Evolutionary conservation across 1,140 invertebrate genomes (phyloP).

Genomic region (Pogonognathellus flavescens): DNA sequence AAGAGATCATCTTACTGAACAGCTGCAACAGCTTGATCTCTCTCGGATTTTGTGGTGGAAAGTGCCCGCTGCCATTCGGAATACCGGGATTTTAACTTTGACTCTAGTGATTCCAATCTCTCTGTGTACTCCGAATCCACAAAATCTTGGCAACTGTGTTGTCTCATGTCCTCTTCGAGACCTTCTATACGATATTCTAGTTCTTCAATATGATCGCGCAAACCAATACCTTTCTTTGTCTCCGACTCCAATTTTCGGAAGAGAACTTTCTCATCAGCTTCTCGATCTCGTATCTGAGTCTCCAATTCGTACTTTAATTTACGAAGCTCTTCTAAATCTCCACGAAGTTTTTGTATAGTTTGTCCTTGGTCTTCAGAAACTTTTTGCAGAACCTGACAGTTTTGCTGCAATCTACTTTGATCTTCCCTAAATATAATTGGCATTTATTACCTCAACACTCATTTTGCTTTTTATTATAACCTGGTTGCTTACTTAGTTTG

Average conservation of each 20-base stretch:
- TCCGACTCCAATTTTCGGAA: constrained; percentile 39
- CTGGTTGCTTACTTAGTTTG: no score
- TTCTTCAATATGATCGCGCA: constrained; percentile 49
- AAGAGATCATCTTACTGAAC: constrained; percentile 31
- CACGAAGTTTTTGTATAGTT: constrained; percentile 43
- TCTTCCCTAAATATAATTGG: constrained; percentile 22
- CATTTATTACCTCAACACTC: neutral
- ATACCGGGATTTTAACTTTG: neutral
- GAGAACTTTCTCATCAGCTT: constrained; percentile 45
- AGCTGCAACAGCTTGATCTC: constrained; percentile 48
- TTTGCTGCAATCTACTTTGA: constrained; percentile 36
- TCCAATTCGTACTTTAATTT: constrained; percentile 51
- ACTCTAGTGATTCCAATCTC: constrained; percentile 44
- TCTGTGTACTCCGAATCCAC: constrained; percentile 51
- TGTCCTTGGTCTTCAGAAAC: constrained; percentile 58
- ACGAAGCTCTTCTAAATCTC: constrained; percentile 43
- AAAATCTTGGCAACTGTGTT: constrained; percentile 61
- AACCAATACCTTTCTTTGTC: neutral
- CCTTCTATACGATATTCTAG: constrained; percentile 3
- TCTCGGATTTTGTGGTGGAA: constrained; percentile 23
- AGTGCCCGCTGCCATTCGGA: constrained; percentile 45
- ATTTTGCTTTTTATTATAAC: neutral
- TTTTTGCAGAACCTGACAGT: constrained; percentile 54
- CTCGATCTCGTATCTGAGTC: constrained; percentile 45
- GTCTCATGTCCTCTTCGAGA: constrained; percentile 45